Conservation (phyloP, 2,888 invertebrate genomes). For the Patella ulyssiponensis region DNA sequence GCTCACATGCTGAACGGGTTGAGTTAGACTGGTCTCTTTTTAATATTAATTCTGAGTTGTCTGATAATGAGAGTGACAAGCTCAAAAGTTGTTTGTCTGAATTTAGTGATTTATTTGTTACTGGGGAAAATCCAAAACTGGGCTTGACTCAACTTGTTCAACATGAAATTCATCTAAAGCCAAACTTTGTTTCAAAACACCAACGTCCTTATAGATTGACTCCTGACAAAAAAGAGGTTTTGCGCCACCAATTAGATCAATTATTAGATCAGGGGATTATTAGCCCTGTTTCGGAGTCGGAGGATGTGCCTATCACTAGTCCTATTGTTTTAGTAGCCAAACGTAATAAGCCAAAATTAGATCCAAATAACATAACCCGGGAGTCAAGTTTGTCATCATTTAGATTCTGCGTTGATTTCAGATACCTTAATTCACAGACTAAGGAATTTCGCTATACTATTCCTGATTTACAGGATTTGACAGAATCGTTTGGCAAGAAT, state of each 20-base stretch:
- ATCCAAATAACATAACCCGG: slow-evolving; percentile 19
- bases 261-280: slow-evolving; percentile 2
- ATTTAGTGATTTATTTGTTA: not conserved
- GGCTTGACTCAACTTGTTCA: not conserved
- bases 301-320: not conserved
- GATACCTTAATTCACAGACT: slow-evolving; percentile 35
- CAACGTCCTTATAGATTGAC: not conserved
- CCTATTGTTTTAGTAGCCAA: slow-evolving; percentile 30
- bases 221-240: not conserved
- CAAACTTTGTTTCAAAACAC: not conserved
- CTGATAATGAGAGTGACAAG: not conserved
- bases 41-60: not conserved
- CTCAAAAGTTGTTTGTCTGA: not conserved
- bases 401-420: slow-evolving; percentile 21
- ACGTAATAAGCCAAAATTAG: slow-evolving; percentile 21
- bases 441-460: slow-evolving; percentile 30
- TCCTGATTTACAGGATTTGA: slow-evolving; percentile 35
- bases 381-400: slow-evolving; percentile 22
- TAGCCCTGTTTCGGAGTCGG: not conserved
- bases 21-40: not conserved
- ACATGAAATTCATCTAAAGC: not conserved
- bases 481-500: slow-evolving; percentile 39
- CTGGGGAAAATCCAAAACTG: not conserved
- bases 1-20: too few species aligned
- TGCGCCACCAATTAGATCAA: not conserved